Conservation (phyloP, 2,797 vertebrate genomes). For the Clarias laeviceps region DNA sequence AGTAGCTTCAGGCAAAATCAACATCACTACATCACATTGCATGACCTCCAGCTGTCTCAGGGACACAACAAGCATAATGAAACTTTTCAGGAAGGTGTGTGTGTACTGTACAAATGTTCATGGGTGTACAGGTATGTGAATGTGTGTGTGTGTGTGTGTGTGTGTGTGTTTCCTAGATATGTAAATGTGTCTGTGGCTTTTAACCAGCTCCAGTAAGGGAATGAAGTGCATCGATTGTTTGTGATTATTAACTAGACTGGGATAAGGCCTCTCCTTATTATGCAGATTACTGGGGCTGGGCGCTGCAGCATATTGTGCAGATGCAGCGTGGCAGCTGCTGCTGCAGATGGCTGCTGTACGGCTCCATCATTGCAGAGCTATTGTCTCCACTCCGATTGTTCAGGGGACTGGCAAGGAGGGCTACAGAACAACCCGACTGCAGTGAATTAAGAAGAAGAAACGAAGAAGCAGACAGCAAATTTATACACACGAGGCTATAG, state of each 20-base stretch:
- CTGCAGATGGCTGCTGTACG: constrained; percentile 99
- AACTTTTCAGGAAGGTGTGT: constrained; percentile 73
- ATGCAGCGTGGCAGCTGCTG: constrained; percentile 99
- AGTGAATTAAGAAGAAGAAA: constrained; percentile 84
- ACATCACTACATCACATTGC: constrained; percentile 75
- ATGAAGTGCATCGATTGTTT: constrained; percentile 97
- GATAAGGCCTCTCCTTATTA: constrained; percentile 99
- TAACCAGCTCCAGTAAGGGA: constrained; percentile 86
- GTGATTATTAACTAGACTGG: constrained; percentile 99
- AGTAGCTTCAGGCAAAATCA: constrained; percentile 80
- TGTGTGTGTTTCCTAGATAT: neutral
- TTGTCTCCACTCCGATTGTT: constrained; percentile 97
- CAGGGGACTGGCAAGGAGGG: constrained; percentile 86
- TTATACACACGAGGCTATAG: constrained; percentile 82
- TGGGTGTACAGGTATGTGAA: constrained; percentile 11
- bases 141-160: constrained; percentile 22
- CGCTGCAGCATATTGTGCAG: constrained; percentile 99
- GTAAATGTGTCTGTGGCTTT: constrained; percentile 33
- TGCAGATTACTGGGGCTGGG: constrained; percentile 99
- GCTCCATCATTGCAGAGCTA: constrained; percentile 99
- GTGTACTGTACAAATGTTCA: neutral
- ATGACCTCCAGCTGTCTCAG: constrained; percentile 82
- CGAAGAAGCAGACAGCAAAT: constrained; percentile 79
- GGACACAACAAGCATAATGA: constrained; percentile 78
- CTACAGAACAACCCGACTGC: constrained; percentile 89